phyloP scores from a whole-genome alignment of 2,113 vertebrate genomes.

The Chinchilla lanigera region DNA sequence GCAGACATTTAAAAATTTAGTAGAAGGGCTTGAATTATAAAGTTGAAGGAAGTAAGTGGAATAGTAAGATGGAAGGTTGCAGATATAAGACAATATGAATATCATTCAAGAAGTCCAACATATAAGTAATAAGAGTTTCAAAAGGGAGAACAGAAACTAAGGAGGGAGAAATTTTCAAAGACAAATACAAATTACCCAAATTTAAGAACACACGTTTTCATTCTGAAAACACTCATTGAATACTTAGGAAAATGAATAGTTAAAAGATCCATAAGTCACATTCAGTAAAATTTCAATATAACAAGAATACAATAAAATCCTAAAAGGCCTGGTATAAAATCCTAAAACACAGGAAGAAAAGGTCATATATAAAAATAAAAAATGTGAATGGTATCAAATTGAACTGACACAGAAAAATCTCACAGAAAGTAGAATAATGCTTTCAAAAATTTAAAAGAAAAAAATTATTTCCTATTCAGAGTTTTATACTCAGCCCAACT shows the following conservation, averaged over 20 bases:
- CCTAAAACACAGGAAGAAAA: neutral
- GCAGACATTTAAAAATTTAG: neutral
- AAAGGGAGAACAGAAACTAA: neutral
- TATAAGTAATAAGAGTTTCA: neutral
- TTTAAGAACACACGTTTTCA: neutral
- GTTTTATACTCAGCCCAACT: slow-evolving; percentile 40
- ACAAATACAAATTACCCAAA: neutral
- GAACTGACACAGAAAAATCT: neutral
- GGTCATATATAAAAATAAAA: neutral
- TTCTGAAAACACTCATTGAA: neutral
- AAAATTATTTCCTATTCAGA: neutral
- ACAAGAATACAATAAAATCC: neutral
- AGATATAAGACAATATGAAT: neutral
- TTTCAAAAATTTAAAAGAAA: slow-evolving; percentile 35
- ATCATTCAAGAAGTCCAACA: neutral
- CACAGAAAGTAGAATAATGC: neutral
- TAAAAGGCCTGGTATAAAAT: neutral
- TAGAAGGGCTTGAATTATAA: neutral
- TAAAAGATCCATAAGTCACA: neutral
- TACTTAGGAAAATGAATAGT: slow-evolving; percentile 5
- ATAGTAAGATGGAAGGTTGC: neutral
- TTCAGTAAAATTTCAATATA: neutral
- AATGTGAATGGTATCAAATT: neutral
- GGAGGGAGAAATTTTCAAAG: neutral
- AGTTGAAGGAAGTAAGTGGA: neutral